Evolutionary conservation across 2,888 invertebrate species (phyloP).

Genomic region (Melipona beecheii): DNA sequence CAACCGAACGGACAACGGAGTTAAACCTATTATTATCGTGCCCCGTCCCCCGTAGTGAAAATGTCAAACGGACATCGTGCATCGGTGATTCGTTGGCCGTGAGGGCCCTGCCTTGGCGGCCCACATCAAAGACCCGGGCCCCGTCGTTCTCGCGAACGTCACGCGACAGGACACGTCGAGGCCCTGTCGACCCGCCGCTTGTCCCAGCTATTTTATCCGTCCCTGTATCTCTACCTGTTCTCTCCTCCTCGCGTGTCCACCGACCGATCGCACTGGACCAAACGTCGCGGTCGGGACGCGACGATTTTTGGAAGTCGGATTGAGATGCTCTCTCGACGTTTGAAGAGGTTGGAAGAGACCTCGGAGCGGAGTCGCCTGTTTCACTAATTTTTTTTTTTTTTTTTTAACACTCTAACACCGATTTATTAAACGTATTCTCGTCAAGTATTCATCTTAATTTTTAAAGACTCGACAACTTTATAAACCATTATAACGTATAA

Average conservation of each 20-base stretch:
- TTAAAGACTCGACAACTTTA: not conserved
- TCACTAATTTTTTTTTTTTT: not conserved
- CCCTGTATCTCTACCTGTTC: slow-evolving; percentile 47
- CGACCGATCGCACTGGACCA: too few species aligned
- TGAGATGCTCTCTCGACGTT: not conserved
- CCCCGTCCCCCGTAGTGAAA: slow-evolving; percentile 80
- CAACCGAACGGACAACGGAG: slow-evolving; percentile 74
- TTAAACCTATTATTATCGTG: slow-evolving; percentile 82
- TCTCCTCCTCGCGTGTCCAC: slow-evolving; percentile 35
- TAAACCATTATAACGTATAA: not conserved
- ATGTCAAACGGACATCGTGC: slow-evolving; percentile 79
- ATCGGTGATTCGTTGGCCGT: slow-evolving; percentile 67
- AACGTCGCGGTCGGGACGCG: not conserved
- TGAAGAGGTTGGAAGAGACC: not conserved
- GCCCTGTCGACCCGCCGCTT: slow-evolving; percentile 40
- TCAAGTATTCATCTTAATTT: not conserved
- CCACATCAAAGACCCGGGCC: slow-evolving; percentile 61
- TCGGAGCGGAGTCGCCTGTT: not conserved
- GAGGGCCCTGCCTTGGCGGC: slow-evolving; percentile 50
- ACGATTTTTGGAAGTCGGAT: not conserved
- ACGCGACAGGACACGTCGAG: slow-evolving; percentile 70
- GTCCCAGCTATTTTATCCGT: slow-evolving; percentile 63
- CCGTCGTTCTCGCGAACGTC: slow-evolving; percentile 64
- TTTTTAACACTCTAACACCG: not conserved
- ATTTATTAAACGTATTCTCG: not conserved